phyloP scores from a whole-genome alignment of 1,140 invertebrate genomes.

The Helicorthomorpha holstii region DNA sequence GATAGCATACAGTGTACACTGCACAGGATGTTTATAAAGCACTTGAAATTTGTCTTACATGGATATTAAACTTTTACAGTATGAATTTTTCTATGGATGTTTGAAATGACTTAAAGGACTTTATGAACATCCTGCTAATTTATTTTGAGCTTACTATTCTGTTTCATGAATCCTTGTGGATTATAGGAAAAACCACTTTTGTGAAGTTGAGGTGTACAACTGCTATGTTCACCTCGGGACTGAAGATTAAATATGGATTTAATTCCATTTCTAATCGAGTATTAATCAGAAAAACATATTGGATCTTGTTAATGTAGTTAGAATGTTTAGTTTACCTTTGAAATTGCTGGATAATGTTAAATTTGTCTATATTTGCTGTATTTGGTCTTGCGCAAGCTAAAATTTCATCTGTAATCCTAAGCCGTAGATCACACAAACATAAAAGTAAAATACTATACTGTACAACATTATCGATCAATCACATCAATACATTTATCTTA shows the following conservation, averaged over 20 bases:
- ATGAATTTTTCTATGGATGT: no score
- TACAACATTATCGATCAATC: no score
- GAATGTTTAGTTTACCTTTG: no score
- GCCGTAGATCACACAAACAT: no score
- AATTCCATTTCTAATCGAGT: constrained; percentile 54
- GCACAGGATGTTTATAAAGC: no score
- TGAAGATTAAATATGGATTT: constrained; percentile 70
- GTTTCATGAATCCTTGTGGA: constrained; percentile 62
- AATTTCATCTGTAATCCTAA: constrained; percentile 70
- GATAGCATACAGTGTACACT: no score
- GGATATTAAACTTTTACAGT: no score
- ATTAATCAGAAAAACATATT: constrained; percentile 8
- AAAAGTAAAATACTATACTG: no score
- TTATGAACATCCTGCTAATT: background rate
- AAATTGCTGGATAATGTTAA: constrained; percentile 61
- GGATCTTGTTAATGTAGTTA: background rate
- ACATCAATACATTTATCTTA: no score
- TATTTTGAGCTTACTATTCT: constrained; percentile 43
- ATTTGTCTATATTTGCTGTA: constrained; percentile 48
- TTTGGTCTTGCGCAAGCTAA: constrained; percentile 72
- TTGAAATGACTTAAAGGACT: constrained; percentile 5
- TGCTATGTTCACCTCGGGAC: constrained; percentile 61
- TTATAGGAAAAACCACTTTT: constrained; percentile 56
- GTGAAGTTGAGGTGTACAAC: constrained; percentile 52
- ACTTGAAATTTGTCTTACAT: no score